phyloP scores from a whole-genome alignment of 2,113 vertebrate species.

The Pampusana beccarii region DNA sequence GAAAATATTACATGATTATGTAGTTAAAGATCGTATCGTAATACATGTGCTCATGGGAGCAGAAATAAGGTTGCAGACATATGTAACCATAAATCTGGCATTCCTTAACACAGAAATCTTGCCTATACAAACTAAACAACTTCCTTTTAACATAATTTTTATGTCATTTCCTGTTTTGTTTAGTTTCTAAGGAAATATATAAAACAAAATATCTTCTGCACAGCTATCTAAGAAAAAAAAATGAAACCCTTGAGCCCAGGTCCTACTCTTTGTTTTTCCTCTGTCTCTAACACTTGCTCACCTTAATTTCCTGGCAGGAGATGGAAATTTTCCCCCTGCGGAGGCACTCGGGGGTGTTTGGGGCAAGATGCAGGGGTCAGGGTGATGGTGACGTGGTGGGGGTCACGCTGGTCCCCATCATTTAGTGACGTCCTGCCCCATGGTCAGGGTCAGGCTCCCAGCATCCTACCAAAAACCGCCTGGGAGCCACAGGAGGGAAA shows the following conservation, averaged over 20 bases:
- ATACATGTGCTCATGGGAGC: conserved; percentile 32
- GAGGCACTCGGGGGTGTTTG: background rate
- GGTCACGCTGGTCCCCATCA: no score
- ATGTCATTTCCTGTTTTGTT: conserved; percentile 46
- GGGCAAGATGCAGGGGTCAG: background rate
- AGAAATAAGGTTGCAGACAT: background rate
- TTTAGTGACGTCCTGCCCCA: background rate
- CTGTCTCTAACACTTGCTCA: background rate
- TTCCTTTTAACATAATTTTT: conserved; percentile 37
- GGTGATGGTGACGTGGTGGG: background rate
- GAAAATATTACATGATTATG: conserved; percentile 38
- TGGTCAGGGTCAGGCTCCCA: no score
- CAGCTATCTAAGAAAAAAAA: background rate
- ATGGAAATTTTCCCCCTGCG: background rate
- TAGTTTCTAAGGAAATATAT: conserved; percentile 40
- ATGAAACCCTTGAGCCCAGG: background rate
- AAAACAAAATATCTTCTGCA: background rate
- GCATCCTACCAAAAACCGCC: background rate
- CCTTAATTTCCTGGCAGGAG: background rate
- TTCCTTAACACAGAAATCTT: conserved; percentile 17
- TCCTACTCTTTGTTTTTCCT: background rate
- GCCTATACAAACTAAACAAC: conserved; percentile 24
- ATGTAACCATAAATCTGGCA: conserved; percentile 28
- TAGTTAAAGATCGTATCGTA: conserved; percentile 18
- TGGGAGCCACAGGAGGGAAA: background rate